Percentiles rank a stretch among this genome's conserved stretches.
phyloP scores from a whole-genome alignment of 2,888 invertebrate genomes.

The Xanthostigma xanthostigma region DNA sequence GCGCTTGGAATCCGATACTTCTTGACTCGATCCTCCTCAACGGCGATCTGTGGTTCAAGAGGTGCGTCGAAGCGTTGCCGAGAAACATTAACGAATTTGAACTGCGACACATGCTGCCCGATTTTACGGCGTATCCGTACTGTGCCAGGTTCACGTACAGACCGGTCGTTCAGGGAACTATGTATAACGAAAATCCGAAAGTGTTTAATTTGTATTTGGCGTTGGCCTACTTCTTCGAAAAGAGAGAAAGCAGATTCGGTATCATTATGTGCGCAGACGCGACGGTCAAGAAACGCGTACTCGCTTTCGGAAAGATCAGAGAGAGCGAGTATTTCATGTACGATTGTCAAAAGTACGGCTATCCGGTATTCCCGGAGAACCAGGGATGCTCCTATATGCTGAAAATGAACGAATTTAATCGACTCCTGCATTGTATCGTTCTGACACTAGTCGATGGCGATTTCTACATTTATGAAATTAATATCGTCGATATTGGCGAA shows the following conservation, averaged over 20 bases:
- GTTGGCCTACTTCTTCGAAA: slow-evolving; percentile 38
- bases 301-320: slow-evolving; percentile 24
- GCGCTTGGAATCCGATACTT: slow-evolving; percentile 46
- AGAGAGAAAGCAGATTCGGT: slow-evolving; percentile 34
- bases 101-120: slow-evolving; percentile 37
- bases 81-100: slow-evolving; percentile 35
- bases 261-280: slow-evolving; percentile 37
- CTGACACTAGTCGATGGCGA: slow-evolving; percentile 35
- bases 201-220: slow-evolving; percentile 49
- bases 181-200: slow-evolving; percentile 38
- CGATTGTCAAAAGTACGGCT: slow-evolving; percentile 45
- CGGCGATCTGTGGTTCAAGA: slow-evolving; percentile 40
- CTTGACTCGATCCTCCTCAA: slow-evolving; percentile 44
- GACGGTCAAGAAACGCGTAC: slow-evolving; percentile 24
- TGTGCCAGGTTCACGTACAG: slow-evolving; percentile 39
- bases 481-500: slow-evolving; percentile 14
- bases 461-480: slow-evolving; percentile 26
- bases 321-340: slow-evolving; percentile 48
- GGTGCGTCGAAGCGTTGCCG: slow-evolving; percentile 23
- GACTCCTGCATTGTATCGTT: slow-evolving; percentile 45
- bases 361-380: slow-evolving; percentile 42
- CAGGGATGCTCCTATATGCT: slow-evolving; percentile 40
- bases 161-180: slow-evolving; percentile 41
- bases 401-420: slow-evolving; percentile 40
- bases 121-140: slow-evolving; percentile 40